phyloP scores from a whole-genome alignment of 1,140 invertebrate species.

The Psilanteris sp. region DNA sequence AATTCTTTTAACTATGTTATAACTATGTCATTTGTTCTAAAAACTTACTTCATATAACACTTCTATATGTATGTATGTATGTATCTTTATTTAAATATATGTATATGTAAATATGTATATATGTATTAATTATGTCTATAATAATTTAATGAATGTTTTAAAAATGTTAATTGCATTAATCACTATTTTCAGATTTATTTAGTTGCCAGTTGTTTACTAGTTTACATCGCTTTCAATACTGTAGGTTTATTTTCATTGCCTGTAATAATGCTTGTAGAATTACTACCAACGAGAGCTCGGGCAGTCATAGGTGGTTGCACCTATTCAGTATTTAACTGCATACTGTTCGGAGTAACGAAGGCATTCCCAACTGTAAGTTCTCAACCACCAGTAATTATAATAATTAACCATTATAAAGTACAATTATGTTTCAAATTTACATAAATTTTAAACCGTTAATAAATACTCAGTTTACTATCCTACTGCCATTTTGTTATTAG shows the following conservation, averaged over 20 bases:
- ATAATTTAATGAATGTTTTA: too few species aligned
- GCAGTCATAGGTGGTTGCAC: slow-evolving; percentile 84
- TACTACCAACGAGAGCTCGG: slow-evolving; percentile 84
- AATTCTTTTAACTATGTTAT: too few species aligned
- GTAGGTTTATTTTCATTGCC: slow-evolving; percentile 86
- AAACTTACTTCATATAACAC: too few species aligned
- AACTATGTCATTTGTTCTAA: too few species aligned
- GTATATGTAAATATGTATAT: too few species aligned
- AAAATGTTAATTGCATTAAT: slow-evolving; percentile 4
- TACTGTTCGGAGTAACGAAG: slow-evolving; percentile 87
- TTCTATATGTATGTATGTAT: too few species aligned
- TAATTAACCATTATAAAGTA: slow-evolving; percentile 7
- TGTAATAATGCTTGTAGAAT: slow-evolving; percentile 85
- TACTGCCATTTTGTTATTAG: too few species aligned
- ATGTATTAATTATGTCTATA: too few species aligned
- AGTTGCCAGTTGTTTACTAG: slow-evolving; percentile 80
- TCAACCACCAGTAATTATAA: slow-evolving; percentile 2
- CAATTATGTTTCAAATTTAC: slow-evolving; percentile 3
- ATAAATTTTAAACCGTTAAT: background rate
- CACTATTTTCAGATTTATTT: slow-evolving; percentile 73
- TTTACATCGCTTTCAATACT: slow-evolving; percentile 86
- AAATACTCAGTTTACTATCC: too few species aligned
- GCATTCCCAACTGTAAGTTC: slow-evolving; percentile 81
- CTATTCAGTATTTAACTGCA: slow-evolving; percentile 85
- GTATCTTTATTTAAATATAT: too few species aligned